A percentile compares a stretch with the other conserved stretches of the same genome.
Evolutionary conservation across 2,888 invertebrate genomes (phyloP).

Genomic region (Physocephala rufipes): DNA sequence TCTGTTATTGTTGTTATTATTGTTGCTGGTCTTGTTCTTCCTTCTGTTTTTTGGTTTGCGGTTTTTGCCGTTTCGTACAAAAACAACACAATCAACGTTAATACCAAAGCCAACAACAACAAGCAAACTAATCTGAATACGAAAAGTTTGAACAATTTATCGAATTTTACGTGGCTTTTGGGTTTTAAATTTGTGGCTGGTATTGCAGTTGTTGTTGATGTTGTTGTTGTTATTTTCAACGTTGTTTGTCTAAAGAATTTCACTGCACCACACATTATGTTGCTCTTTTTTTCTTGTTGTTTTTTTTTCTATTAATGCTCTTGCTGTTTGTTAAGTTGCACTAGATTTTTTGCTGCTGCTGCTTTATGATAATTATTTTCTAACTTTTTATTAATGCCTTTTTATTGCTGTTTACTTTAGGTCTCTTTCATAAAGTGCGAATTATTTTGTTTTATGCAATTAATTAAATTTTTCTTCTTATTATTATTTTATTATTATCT

Average conservation of each 20-base stretch:
- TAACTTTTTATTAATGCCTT: too few relatives aligned
- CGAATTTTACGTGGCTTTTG: not conserved
- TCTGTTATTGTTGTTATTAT: conserved; percentile 32
- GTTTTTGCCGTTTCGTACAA: conserved; percentile 1
- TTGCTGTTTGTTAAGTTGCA: too few relatives aligned
- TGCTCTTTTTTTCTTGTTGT: conserved; percentile 35
- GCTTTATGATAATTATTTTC: too few relatives aligned
- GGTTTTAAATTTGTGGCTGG: not conserved
- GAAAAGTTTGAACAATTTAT: too few relatives aligned
- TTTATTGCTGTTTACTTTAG: too few relatives aligned
- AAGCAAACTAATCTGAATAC: too few relatives aligned
- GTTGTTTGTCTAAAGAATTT: not conserved
- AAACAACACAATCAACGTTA: not conserved
- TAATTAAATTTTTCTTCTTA: too few relatives aligned
- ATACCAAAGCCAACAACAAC: too few relatives aligned
- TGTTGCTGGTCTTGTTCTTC: conserved; percentile 31
- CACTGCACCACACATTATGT: not conserved
- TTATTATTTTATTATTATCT: too few relatives aligned
- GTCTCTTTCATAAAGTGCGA: too few relatives aligned
- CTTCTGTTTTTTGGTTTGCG: conserved; percentile 31
- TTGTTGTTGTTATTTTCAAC: conserved; percentile 11
- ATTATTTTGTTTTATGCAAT: too few relatives aligned
- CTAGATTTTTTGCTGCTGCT: too few relatives aligned
- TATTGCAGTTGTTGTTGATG: conserved; percentile 25
- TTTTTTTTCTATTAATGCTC: conserved; percentile 29